phyloP scores from a whole-genome alignment of 2,113 vertebrate species.

The Petrocephalus microphthalmus region DNA sequence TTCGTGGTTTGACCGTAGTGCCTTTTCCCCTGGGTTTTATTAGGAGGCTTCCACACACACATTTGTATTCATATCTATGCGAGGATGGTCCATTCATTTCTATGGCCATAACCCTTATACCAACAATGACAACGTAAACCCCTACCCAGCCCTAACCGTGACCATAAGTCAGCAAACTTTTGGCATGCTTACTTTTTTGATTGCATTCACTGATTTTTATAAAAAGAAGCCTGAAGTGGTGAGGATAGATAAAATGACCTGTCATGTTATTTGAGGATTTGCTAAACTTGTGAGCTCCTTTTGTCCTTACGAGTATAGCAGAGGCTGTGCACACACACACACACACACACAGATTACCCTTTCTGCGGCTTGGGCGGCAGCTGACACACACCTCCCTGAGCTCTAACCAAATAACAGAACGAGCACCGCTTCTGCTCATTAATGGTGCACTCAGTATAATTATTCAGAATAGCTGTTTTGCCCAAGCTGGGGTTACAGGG shows the following conservation, averaged over 20 bases:
- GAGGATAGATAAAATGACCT: no score
- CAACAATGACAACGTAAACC: background rate
- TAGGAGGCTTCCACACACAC: background rate
- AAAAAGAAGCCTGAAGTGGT: no score
- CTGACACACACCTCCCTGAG: conserved; percentile 35
- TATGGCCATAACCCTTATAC: background rate
- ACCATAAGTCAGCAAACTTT: background rate
- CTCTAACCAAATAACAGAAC: conserved; percentile 18
- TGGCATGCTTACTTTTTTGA: background rate
- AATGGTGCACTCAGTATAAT: conserved; percentile 33
- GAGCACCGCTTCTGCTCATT: conserved; percentile 33
- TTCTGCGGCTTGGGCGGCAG: background rate
- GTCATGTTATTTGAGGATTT: no score
- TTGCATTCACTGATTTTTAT: background rate
- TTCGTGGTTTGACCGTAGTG: conserved; percentile 17
- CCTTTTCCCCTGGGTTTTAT: background rate
- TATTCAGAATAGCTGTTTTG: conserved; percentile 34
- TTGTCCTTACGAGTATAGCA: no score
- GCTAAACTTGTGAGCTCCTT: no score
- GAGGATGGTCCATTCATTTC: background rate
- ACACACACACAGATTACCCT: background rate
- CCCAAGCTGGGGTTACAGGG: background rate
- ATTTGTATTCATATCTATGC: background rate
- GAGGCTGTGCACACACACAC: no score
- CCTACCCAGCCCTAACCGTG: background rate